These are phyloP conservation scores for Meteorus cinctellus DNA, from an alignment of 2,888 invertebrate genomes.

Conservation along the genomic window DNA sequence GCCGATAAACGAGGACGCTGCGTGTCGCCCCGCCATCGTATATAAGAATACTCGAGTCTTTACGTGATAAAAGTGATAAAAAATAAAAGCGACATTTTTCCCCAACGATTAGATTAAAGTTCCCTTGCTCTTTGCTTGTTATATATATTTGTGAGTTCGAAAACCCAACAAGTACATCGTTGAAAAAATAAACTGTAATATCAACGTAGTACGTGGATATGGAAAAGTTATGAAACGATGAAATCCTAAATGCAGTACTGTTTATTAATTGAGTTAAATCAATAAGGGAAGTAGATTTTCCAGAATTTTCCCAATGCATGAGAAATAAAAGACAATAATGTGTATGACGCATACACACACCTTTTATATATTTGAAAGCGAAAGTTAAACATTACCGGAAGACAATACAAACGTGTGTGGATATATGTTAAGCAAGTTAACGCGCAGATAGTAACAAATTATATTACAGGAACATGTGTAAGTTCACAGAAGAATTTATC, in stretches of 20 bases:
- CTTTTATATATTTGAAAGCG: neutral
- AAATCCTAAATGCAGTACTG: neutral
- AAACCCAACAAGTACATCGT: slow-evolving; percentile 1
- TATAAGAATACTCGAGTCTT: slow-evolving; percentile 28
- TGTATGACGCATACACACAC: slow-evolving; percentile 1
- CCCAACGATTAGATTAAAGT: slow-evolving; percentile 44
- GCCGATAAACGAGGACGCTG: slow-evolving; percentile 44
- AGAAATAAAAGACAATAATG: no score
- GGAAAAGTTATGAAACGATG: neutral
- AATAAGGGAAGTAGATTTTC: neutral
- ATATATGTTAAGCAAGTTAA: neutral
- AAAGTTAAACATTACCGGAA: slow-evolving; percentile 1
- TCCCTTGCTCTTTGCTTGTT: slow-evolving; percentile 15
- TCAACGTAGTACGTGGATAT: neutral
- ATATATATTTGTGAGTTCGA: slow-evolving; percentile 9
- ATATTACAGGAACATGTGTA: neutral
- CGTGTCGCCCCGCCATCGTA: slow-evolving; percentile 6
- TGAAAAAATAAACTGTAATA: slow-evolving; percentile 3
- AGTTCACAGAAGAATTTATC: neutral
- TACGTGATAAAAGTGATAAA: slow-evolving; percentile 46
- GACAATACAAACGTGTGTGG: neutral
- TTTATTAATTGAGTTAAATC: neutral
- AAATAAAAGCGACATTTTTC: slow-evolving; percentile 30
- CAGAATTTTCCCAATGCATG: no score
- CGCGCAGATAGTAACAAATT: neutral